Evolutionary conservation across 2,113 vertebrate genomes (phyloP).

Genomic region (Archocentrus centrarchus): DNA sequence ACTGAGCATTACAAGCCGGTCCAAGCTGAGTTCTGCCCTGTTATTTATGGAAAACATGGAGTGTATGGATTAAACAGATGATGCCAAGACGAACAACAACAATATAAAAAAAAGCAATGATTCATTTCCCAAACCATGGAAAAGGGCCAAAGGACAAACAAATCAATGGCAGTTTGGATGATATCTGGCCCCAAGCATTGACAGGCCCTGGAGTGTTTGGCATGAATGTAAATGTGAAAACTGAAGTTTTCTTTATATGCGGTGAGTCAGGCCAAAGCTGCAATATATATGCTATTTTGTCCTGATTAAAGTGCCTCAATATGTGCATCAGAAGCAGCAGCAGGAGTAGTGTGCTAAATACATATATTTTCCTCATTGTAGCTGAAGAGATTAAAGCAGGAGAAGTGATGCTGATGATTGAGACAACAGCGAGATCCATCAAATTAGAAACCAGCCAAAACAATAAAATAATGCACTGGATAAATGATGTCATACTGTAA

Average conservation of each 20-base stretch:
- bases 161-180: slow-evolving; percentile 78
- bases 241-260: slow-evolving; percentile 61
- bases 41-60: slow-evolving; percentile 78
- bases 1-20: slow-evolving; percentile 53
- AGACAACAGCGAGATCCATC: slow-evolving; percentile 62
- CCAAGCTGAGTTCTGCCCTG: slow-evolving; percentile 61
- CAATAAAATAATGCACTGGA: slow-evolving; percentile 72
- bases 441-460: slow-evolving; percentile 70
- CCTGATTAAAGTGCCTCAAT: slow-evolving; percentile 45
- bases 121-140: slow-evolving; percentile 71
- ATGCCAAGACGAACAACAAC: slow-evolving; percentile 72
- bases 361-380: slow-evolving; percentile 21
- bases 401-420: slow-evolving; percentile 52
- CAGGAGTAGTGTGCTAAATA: slow-evolving; percentile 31
- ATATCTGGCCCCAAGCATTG: slow-evolving; percentile 67
- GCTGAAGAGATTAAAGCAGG: slow-evolving; percentile 25
- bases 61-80: slow-evolving; percentile 75
- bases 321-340: slow-evolving; percentile 1
- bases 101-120: slow-evolving; percentile 53
- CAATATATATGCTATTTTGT: slow-evolving; percentile 33
- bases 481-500: slow-evolving; percentile 75
- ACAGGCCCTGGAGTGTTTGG: slow-evolving; percentile 64
- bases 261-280: slow-evolving; percentile 23
- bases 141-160: slow-evolving; percentile 73
- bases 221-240: slow-evolving; percentile 72